Evolutionary conservation across 2,113 vertebrate species (phyloP), one percentile per base, ranked within the genome.

Genomic region (Gavialis gangeticus): DNA sequence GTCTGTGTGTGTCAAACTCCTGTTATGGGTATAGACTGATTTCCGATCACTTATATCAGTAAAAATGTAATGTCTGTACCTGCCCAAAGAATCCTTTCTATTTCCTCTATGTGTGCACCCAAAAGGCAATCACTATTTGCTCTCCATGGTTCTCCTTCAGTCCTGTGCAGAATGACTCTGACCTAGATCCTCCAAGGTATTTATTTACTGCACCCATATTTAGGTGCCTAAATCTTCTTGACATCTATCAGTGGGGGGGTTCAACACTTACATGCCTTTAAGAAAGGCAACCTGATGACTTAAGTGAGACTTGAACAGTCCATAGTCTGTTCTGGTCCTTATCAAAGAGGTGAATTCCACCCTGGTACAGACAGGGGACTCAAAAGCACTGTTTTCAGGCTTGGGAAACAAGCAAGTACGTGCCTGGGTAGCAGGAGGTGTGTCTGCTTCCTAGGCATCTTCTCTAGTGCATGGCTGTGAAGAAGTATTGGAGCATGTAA

Each of bases 391-490:
- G 30, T 92, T 76, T 85, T 56, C 56, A 80, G 37, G 77, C 27
- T 5, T 56, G 71, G 58, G 25, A 92, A 15, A 5, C 1, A 17
- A n/a, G 25, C 0, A 95, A 88, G 30, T 3, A 7, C 14, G 58
- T 62, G 93, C 82, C 58, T 86, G 27, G 19, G 54, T 73, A 92
- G 79, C n/a, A 18, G 6, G 24, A 93, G 63, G 12, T 84, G 3
- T 0, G 0, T 66, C 66, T 80, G 7, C 46, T 15, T 59, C 21
- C 54, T 46, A 46, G 28, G 79, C 58, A 16, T 34, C 60, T 54
- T 78, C 64, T 93, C 62, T 77, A 10, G 34, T 80, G 16, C 5
- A 63, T 81, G 90, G 56, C 81, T 87, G 63, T 30, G 85, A 96
- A 95, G 56, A 8, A 84, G 6, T 73, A 16, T 71, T 75, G 18